Evolutionary conservation across 1,140 invertebrate species (phyloP).

Genomic region (Rhopalosiphum maidis): DNA sequence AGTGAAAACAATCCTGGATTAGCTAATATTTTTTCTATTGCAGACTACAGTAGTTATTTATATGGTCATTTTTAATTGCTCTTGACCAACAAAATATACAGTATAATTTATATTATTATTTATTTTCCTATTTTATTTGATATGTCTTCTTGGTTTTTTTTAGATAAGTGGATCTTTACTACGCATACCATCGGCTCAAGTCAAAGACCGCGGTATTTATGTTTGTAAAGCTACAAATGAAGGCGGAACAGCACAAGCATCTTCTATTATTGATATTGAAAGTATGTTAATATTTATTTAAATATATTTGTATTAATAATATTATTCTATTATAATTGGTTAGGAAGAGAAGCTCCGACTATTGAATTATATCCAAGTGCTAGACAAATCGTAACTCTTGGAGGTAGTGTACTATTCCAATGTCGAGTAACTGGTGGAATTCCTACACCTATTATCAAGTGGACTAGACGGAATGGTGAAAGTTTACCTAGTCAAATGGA

Average conservation of each 20-base stretch:
- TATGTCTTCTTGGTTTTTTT: not conserved
- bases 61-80: not conserved
- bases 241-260: constrained; percentile 70
- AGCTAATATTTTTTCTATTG: too few relatives aligned
- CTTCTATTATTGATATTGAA: constrained; percentile 83
- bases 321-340: constrained; percentile 59
- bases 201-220: constrained; percentile 81
- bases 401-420: constrained; percentile 76
- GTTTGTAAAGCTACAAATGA: constrained; percentile 73
- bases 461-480: constrained; percentile 75
- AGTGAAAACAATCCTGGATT: too few relatives aligned
- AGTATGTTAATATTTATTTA: constrained; percentile 69
- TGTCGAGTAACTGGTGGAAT: constrained; percentile 78
- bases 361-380: constrained; percentile 79
- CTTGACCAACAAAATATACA: not conserved
- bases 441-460: constrained; percentile 77
- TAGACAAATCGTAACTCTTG: constrained; percentile 70
- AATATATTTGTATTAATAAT: not conserved
- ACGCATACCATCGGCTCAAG: constrained; percentile 73
- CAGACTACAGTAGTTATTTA: not conserved
- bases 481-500: constrained; percentile 74
- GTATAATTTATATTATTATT: not conserved
- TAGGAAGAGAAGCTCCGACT: constrained; percentile 80
- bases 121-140: not conserved
- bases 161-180: constrained; percentile 73